phyloP scores from a whole-genome alignment of 35 echinoderm and acorn worm species.

The Heliocidaris erythrogramma region DNA sequence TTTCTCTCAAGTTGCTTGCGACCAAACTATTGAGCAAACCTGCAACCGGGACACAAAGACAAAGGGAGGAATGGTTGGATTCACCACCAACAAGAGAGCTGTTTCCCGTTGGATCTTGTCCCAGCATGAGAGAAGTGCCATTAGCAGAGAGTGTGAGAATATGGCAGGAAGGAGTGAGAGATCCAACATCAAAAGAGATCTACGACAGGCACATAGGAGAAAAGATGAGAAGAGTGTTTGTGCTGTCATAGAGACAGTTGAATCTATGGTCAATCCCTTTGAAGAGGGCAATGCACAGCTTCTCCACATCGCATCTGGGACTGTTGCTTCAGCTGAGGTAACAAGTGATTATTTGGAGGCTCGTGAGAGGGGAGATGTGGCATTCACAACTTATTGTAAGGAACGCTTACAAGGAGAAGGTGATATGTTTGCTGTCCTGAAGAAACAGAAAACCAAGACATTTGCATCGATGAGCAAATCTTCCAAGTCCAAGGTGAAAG shows the following conservation, averaged over 20 bases:
- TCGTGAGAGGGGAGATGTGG: slow-evolving; percentile 44
- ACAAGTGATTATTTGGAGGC: slow-evolving; percentile 52
- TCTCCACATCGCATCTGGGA: slow-evolving; percentile 71
- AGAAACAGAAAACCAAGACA: slow-evolving; percentile 61
- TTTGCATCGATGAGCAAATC: slow-evolving; percentile 38
- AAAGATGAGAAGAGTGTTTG: slow-evolving; percentile 50
- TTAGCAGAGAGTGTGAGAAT: slow-evolving; percentile 72
- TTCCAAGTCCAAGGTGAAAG: slow-evolving; percentile 59
- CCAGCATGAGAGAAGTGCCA: slow-evolving; percentile 66
- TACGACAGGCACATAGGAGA: not conserved
- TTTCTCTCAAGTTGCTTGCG: slow-evolving; percentile 59
- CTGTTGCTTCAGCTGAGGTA: slow-evolving; percentile 57
- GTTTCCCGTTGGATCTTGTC: slow-evolving; percentile 44
- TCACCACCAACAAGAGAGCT: slow-evolving; percentile 66
- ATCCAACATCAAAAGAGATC: not conserved
- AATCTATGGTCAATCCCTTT: slow-evolving; percentile 58
- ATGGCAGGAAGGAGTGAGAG: slow-evolving; percentile 68
- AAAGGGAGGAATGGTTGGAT: slow-evolving; percentile 66
- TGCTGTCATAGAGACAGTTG: slow-evolving; percentile 35
- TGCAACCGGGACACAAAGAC: slow-evolving; percentile 55
- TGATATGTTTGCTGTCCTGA: slow-evolving; percentile 33
- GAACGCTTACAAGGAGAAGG: slow-evolving; percentile 53
- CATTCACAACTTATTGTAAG: slow-evolving; percentile 53
- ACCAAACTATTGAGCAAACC: slow-evolving; percentile 69
- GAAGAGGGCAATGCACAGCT: slow-evolving; percentile 47